A percentile compares a stretch with the other conserved stretches of the same genome.
Evolutionary conservation across 2,797 vertebrate genomes (phyloP).

Genomic region (Todus mexicanus): DNA sequence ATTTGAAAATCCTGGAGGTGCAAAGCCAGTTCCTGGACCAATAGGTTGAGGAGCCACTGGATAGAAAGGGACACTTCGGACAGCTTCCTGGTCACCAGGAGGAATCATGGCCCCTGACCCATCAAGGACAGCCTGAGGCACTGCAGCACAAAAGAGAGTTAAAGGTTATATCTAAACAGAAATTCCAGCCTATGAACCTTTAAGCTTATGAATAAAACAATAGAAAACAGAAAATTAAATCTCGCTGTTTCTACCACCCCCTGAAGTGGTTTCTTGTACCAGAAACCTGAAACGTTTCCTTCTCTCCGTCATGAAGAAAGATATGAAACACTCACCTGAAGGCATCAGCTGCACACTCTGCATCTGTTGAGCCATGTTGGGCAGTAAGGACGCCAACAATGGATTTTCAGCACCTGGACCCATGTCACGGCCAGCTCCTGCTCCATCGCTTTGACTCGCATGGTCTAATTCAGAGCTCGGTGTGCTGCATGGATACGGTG

Average conservation of each 20-base stretch:
- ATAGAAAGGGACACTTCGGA: constrained; percentile 76
- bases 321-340: constrained; percentile 76
- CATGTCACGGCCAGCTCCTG: constrained; percentile 56
- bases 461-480: constrained; percentile 87
- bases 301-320: neutral
- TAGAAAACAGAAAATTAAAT: neutral
- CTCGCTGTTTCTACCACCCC: neutral
- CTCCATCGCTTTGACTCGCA: constrained; percentile 76
- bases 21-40: constrained; percentile 62
- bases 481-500: constrained; percentile 81
- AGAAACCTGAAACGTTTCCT: neutral
- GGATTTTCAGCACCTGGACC: constrained; percentile 79
- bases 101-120: constrained; percentile 67
- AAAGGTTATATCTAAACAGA: neutral
- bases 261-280: neutral
- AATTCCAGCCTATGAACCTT: neutral
- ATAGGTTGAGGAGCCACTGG: constrained; percentile 63
- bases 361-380: constrained; percentile 71
- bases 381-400: constrained; percentile 81
- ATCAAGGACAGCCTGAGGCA: constrained; percentile 80
- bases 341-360: constrained; percentile 83
- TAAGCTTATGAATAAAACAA: neutral
- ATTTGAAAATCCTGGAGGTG: constrained; percentile 67
- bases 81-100: constrained; percentile 1
- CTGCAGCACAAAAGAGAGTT: constrained; percentile 60